Base-by-base conservation (phyloP, 2,888 invertebrate genomes). In the Cephonodes hylas region DNA sequence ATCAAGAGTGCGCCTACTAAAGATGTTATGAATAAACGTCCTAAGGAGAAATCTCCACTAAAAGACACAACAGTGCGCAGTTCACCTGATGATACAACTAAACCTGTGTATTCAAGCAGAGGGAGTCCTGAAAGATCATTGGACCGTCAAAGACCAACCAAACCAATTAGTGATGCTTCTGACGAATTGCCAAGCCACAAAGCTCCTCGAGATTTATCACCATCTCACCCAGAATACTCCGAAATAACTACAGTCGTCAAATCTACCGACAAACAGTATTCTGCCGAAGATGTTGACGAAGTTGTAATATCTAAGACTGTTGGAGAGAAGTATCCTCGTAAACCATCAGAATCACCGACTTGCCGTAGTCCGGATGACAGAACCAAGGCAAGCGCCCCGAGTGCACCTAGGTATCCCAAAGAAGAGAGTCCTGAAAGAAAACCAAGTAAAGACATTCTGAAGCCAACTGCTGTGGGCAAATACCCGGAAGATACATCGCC, bases 71-170 rank as follows among this genome's bases (percentile, higher is more conserved):
- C 53, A 3, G 18, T 27, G 27, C 31, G 53, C 27, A 15, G 31
- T 15, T 10, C 4, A 15, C 31, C 53, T 10, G 53, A 27, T 5
- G 53, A 53, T 27, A 15, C 7, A 2, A 10, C 18, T 3, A 18
- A 31, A 6, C 31, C 31, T 18, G 45, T 59, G 20, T 60, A 57
- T 27, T 53, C 34, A 34, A 65, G 20, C 58, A 61, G 20, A 60
- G 58, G 6, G 38, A 70, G 65, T 44, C 68, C 70, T 62, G 66
- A 64, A 44, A 66, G 63, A 42, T 60, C 62, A 58, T 46, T 38
- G 1, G 64, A 63, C 31, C 57, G 66, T 20, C 42, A 38, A 58
- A 59, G 61, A 34, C 66, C 65, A 18, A 63, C 60, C n/a, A 66
- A 60, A 58, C 57, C 57, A 22, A 46, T 22, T 6, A 18, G 10